Evolutionary conservation across 2,797 vertebrate species (phyloP).

Genomic region (Melanotaenia trifasciata): DNA sequence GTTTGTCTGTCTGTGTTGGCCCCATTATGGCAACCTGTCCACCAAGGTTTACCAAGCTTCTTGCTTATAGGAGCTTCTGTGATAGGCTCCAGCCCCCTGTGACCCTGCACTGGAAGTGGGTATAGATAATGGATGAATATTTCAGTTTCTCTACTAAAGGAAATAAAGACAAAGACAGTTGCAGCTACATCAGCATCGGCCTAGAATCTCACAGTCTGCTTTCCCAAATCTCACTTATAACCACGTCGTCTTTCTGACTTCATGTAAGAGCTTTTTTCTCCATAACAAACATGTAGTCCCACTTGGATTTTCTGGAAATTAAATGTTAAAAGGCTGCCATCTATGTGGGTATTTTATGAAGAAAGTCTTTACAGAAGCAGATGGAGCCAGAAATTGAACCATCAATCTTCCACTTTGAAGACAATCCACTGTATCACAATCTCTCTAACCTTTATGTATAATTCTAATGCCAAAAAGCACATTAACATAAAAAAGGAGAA

Average conservation of each 20-base stretch:
- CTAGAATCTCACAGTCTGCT: no score
- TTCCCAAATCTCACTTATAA: no score
- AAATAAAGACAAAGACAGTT: no score
- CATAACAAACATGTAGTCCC: not conserved
- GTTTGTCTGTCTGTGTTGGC: no score
- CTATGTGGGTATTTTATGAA: not conserved
- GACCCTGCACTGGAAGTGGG: no score
- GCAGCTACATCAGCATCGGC: no score
- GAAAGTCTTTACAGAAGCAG: not conserved
- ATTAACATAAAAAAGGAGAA: not conserved
- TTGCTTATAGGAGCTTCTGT: no score
- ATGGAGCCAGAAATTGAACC: slow-evolving; percentile 9
- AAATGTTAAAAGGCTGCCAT: not conserved
- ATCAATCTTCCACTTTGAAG: not conserved
- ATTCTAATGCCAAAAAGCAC: slow-evolving; percentile 7
- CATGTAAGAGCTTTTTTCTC: not conserved
- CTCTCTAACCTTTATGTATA: slow-evolving; percentile 1
- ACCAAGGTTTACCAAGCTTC: no score
- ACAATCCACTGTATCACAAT: slow-evolving; percentile 1
- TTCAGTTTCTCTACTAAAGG: no score
- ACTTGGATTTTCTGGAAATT: not conserved
- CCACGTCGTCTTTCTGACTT: not conserved
- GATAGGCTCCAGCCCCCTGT: no score
- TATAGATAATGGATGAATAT: no score
- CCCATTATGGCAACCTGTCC: no score